Conservation (phyloP, 1,140 invertebrate genomes). For the Pachypeltis micranthus region DNA sequence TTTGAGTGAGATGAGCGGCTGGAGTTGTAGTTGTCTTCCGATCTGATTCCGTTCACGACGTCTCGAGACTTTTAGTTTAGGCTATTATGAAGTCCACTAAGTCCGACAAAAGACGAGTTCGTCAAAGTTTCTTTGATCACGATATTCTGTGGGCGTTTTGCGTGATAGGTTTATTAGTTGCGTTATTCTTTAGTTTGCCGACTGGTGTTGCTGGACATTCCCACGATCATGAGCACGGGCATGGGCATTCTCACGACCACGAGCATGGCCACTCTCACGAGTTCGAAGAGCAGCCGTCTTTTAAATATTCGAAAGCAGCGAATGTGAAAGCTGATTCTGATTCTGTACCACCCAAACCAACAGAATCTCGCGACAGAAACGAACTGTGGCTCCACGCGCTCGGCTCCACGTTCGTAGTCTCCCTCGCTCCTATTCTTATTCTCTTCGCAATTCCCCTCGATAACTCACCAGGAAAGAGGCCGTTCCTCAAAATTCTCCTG, state of each 20-base stretch:
- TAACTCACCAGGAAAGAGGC: constrained; percentile 69
- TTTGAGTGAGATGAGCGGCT: too few relatives aligned
- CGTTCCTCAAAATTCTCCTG: constrained; percentile 75
- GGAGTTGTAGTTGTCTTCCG: too few relatives aligned
- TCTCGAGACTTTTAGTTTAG: too few relatives aligned
- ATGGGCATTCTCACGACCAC: constrained; percentile 31
- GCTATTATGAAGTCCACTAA: too few relatives aligned
- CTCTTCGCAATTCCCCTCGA: constrained; percentile 88
- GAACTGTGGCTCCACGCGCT: constrained; percentile 71
- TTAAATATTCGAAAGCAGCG: constrained; percentile 60
- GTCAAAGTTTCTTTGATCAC: too few relatives aligned
- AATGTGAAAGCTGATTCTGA: constrained; percentile 40
- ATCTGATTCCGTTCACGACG: too few relatives aligned
- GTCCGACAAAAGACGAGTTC: too few relatives aligned
- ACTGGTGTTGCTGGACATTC: constrained; percentile 33
- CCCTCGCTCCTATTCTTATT: constrained; percentile 84
- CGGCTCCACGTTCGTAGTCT: constrained; percentile 82
- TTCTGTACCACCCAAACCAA: constrained; percentile 9
- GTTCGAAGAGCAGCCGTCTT: constrained; percentile 46
- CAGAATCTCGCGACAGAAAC: constrained; percentile 30
- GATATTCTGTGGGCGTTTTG: too few relatives aligned
- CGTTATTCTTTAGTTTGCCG: constrained; percentile 38
- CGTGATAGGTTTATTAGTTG: constrained; percentile 31
- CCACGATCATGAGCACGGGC: constrained; percentile 32
- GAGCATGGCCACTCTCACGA: constrained; percentile 35